Evolutionary conservation across 2,888 invertebrate species (phyloP), one percentile per base, ranked within the genome.

Genomic region (Campaea margaritaria): DNA sequence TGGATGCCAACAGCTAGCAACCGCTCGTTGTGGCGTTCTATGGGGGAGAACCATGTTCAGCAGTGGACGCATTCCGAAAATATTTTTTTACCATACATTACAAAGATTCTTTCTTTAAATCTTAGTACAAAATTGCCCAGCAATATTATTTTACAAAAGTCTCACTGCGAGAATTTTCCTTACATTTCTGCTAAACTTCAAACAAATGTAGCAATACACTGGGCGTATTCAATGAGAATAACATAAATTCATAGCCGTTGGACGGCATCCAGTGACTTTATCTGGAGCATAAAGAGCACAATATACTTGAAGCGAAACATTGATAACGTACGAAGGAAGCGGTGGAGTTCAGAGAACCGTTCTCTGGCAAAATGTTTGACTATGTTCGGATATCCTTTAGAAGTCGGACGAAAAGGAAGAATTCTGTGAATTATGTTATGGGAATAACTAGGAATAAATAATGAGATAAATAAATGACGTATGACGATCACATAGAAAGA

Each of bases 221-320:
- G 73, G 21, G 14, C 46, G 61, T 73, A 76, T 82, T 80, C 79
- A 78, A 82, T 79, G 74, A 74, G 75, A 74, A 76, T 78, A 78
- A 74, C 75, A 78, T 82, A 58, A 78, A 83, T 81, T 79, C 78
- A 83, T 81, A 72, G 69, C 68, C 62, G 66, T 79, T 85, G 86
- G 85, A 83, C 69, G 70, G 72, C 60, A 72, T 81, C 83, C 84
- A 85, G 81, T 74, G 39, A 46, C 50, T 51, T 74, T 77, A 82
- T 81, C 66, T 81, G 69, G 74, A 75, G 70, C 70, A 72, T 73
- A 74, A 70, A 69, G 75, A 74, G 69, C 75, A 74, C 74, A 76
- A 34, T 34, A 13, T 39, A 31, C 44, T 57, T 81, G 81, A 82
- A 79, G 81, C 76, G 79, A 76, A 72, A 79, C 76, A 66, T 70